phyloP scores from a whole-genome alignment of 2,888 invertebrate genomes.

The Epinotia nisella region DNA sequence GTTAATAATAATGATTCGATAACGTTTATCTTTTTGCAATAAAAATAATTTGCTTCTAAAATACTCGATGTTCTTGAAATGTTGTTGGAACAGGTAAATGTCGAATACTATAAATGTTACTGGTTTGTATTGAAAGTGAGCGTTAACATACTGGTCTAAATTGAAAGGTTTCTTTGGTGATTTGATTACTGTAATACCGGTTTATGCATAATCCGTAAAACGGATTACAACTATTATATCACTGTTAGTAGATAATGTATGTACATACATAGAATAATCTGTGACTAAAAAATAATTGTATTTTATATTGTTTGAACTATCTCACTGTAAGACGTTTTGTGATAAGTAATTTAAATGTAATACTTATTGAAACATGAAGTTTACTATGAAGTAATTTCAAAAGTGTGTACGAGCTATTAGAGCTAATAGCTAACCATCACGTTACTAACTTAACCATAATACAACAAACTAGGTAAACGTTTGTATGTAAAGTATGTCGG shows the following conservation, averaged over 20 bases:
- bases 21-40: constrained; percentile 15
- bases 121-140: constrained; percentile 48
- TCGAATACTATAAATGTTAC: constrained; percentile 34
- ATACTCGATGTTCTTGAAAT: constrained; percentile 32
- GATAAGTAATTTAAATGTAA: background rate
- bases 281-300: constrained; percentile 1
- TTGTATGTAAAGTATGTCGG: constrained; percentile 48
- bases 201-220: constrained; percentile 20
- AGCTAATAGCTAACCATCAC: constrained; percentile 12
- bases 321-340: background rate
- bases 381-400: background rate
- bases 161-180: constrained; percentile 47
- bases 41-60: constrained; percentile 14
- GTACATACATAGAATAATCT: too few species aligned
- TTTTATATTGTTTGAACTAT: background rate
- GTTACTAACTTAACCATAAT: constrained; percentile 44
- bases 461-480: constrained; percentile 46
- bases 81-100: constrained; percentile 23
- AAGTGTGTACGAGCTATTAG: background rate
- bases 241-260: background rate
- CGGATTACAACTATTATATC: constrained; percentile 20
- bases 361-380: background rate
- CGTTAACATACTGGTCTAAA: constrained; percentile 44
- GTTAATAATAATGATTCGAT: background rate
- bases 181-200: constrained; percentile 35